Evolutionary conservation across 2,888 invertebrate species (phyloP), one percentile per base, ranked within the genome.

Genomic region (Papilio elwesi): DNA sequence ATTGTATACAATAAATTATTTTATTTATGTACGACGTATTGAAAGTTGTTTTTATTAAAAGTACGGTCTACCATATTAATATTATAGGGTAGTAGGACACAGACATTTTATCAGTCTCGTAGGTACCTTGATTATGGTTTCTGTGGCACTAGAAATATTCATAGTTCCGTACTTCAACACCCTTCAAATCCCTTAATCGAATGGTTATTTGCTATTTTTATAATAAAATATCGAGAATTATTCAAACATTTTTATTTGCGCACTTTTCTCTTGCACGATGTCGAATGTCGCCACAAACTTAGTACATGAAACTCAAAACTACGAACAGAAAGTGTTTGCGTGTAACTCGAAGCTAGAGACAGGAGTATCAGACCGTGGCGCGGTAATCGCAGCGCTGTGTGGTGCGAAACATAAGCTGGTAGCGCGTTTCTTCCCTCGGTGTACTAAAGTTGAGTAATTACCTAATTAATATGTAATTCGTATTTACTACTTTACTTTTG

Each of bases 311-410:
- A 80, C 77, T 76, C 75, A 77, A 76, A 75, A 75, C 78, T 79
- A 74, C 78, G 74, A 76, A 77, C 81, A 83, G 84, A 84, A 83
- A 83, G 85, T 85, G 79, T 73, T 78, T 74, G 80, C 79, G 81
- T 81, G 86, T 78, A 79, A 80, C 86, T 83, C 83, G 85, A 82
- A 81, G 77, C 81, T 76, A 52, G 76, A 76, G 74, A 76, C 77
- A 68, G 73, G 79, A 62, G 79, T 84, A 87, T 83, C 76, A 83
- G 86, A 87, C 83, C 86, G 84, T 83, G 78, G 74, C 76, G 77
- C 43, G 70, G 76, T 70, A 69, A 59, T 77, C 71, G 73, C 79
- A 73, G 47, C 68, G 11, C 1, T 63, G 69, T 74, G 67, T 76
- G 79, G 79, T 63, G 16, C 72, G 74, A 59, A 73, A 47, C 70